Evolutionary conservation across 2,888 invertebrate genomes (phyloP), one percentile per base, ranked within the genome.

Genomic region (Hyles lineata): DNA sequence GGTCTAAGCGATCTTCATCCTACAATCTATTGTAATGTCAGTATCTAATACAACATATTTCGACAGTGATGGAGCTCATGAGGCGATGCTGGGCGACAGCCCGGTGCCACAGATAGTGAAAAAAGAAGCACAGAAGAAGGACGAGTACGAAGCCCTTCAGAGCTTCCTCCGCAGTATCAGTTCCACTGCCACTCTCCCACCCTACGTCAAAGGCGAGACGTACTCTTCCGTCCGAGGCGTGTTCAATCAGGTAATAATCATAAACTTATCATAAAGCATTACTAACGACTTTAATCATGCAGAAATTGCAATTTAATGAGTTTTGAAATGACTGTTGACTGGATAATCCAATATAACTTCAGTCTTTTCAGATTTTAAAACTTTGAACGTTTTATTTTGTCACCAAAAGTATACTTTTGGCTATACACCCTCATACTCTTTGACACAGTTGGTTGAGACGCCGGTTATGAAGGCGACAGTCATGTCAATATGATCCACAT

Each of bases 101-200:
- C 81, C 78, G 58, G 87, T 87, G 76, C 88, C 92, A 4, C 82
- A 89, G 74, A 86, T 92, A 75, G 81, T 85, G 25, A 87, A 78
- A 79, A 92, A 92, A 74, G 86, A 91, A 11, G 77, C 84, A 8
- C 85, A 85, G 75, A 92, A 91, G 75, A 83, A 89, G 11, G 92
- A 92, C 35, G 94, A 95, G 73, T 95, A 95, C 75, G 95, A 95
- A 71, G 95, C 95, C 0, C 84, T 95, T 23, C 92, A 95, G 78
- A 91, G 92, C 77, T 95, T 95, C 76, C 87, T 95, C 0, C 92
- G 94, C 73, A 94, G 94, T 79, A 93, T 95, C 83, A 95, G 95
- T 76, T 95, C 95, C 21, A 94, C 94, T 0, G 94, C 94, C 70
- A 94, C 95, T 0, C 86, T 95, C 43, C 95, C 95, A 5, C 94